phyloP scores from a whole-genome alignment of 1,140 invertebrate species.

The Bombyx mandarina region DNA sequence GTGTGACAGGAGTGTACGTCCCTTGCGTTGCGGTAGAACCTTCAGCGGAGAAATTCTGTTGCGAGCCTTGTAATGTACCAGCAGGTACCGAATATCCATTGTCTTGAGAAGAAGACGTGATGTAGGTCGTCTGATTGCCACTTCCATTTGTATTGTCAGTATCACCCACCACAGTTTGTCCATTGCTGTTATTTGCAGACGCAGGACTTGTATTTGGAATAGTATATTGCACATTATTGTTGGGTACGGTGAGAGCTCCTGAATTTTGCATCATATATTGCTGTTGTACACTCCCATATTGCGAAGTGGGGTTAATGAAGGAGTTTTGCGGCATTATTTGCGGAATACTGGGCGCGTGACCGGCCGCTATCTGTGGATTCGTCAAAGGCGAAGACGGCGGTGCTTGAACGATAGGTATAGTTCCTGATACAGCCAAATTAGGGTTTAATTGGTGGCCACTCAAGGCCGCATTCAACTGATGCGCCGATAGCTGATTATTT shows the following conservation, averaged over 20 bases:
- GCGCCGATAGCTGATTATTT: constrained; percentile 53
- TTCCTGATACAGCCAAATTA: constrained; percentile 38
- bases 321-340: constrained; percentile 51
- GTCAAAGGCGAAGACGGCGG: constrained; percentile 44
- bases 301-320: constrained; percentile 45
- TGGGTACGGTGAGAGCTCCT: constrained; percentile 35
- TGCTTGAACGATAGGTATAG: constrained; percentile 56
- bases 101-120: constrained; percentile 50
- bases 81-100: constrained; percentile 32
- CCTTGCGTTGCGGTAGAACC: constrained; percentile 26
- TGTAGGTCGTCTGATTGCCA: constrained; percentile 49
- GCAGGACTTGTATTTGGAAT: constrained; percentile 35
- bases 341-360: constrained; percentile 37
- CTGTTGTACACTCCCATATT: constrained; percentile 43
- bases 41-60: constrained; percentile 42
- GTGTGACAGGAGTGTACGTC: constrained; percentile 13
- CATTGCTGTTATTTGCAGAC: constrained; percentile 35
- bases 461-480: constrained; percentile 55
- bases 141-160: constrained; percentile 31
- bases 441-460: constrained; percentile 45
- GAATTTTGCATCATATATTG: constrained; percentile 59
- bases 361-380: constrained; percentile 29
- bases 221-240: constrained; percentile 40
- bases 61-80: constrained; percentile 30
- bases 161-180: constrained; percentile 30